A percentile compares a stretch with the other conserved stretches of the same genome.
Evolutionary conservation across 2,888 invertebrate genomes (phyloP).

Genomic region (Limnephilus lunatus): DNA sequence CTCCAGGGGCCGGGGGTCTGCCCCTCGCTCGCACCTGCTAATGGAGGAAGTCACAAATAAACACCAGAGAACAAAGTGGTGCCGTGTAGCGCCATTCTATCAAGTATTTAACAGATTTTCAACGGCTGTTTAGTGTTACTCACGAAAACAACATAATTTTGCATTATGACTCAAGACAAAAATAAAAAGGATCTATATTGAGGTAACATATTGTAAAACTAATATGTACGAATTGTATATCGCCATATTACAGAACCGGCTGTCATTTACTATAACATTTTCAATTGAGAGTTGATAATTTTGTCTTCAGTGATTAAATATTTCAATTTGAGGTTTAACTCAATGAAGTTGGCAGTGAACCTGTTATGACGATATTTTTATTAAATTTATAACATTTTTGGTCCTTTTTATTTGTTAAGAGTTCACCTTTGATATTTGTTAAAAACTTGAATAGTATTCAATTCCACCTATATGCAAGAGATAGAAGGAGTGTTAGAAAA

Average conservation of each 20-base stretch:
- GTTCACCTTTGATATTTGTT: background rate
- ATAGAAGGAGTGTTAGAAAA: background rate
- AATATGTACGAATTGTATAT: background rate
- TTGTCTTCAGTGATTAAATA: no score
- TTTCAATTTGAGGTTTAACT: no score
- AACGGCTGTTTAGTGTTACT: background rate
- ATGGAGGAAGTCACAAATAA: constrained; percentile 50
- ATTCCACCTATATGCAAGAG: background rate
- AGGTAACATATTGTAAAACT: background rate
- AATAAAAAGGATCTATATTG: background rate
- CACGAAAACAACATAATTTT: no score
- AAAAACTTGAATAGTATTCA: background rate
- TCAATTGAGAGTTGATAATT: no score
- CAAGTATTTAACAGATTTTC: background rate
- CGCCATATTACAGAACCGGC: no score
- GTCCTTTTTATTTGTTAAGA: background rate
- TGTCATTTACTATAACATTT: no score
- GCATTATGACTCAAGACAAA: background rate
- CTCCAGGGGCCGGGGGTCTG: constrained; percentile 63
- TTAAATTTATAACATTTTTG: background rate
- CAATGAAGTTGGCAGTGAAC: no score
- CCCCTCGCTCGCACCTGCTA: constrained; percentile 66
- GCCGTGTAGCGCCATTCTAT: background rate
- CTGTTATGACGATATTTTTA: no score
- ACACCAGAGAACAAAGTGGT: background rate